These are phyloP conservation scores for Coregonus ussuriensis DNA, from an alignment of 2,797 vertebrate species.

Conservation along the genomic window DNA sequence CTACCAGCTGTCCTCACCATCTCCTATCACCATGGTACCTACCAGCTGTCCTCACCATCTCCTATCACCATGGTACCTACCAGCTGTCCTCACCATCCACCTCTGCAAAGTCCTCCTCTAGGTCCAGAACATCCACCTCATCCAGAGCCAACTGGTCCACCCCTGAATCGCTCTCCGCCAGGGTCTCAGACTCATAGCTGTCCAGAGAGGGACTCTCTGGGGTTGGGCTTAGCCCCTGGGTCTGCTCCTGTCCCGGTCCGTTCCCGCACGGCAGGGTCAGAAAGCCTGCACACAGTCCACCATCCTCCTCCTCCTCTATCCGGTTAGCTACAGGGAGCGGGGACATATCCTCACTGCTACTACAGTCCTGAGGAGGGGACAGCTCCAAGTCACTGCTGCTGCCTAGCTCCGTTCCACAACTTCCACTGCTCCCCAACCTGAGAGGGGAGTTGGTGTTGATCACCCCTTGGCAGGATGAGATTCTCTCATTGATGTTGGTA, in stretches of 20 bases:
- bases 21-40: no score
- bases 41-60: background rate
- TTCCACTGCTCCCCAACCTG: slow-evolving; percentile 52
- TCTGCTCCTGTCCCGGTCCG: slow-evolving; percentile 40
- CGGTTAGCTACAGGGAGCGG: slow-evolving; percentile 56
- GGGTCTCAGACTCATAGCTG: slow-evolving; percentile 72
- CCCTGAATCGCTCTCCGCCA: slow-evolving; percentile 65
- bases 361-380: slow-evolving; percentile 46
- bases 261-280: slow-evolving; percentile 64
- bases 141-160: slow-evolving; percentile 78
- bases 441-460: slow-evolving; percentile 45
- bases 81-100: slow-evolving; percentile 85
- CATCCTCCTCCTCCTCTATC: slow-evolving; percentile 41
- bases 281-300: slow-evolving; percentile 47
- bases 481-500: slow-evolving; percentile 60
- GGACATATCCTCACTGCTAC: slow-evolving; percentile 71
- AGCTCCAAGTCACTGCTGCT: slow-evolving; percentile 57
- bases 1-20: no score
- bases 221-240: slow-evolving; percentile 45
- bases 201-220: slow-evolving; percentile 72
- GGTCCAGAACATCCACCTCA: slow-evolving; percentile 86
- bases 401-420: slow-evolving; percentile 28
- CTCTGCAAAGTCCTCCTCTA: slow-evolving; percentile 81
- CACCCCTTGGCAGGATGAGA: slow-evolving; percentile 43
- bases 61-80: slow-evolving; percentile 70